phyloP scores from a whole-genome alignment of 2,888 invertebrate genomes.

The Clivina fossor region DNA sequence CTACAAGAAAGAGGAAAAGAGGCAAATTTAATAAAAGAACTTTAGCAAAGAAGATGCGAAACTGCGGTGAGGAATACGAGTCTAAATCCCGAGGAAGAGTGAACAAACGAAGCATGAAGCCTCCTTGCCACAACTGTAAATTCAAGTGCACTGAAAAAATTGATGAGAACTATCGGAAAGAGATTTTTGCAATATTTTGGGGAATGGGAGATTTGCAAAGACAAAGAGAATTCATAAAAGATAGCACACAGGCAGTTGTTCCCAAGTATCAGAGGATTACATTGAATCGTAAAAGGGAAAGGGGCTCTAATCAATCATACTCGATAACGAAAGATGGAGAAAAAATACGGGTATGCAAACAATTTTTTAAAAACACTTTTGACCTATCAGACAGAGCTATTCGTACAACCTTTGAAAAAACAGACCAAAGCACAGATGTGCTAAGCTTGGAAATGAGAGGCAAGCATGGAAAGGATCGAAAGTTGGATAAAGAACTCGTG shows the following conservation, averaged over 20 bases:
- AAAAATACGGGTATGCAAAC: conserved; percentile 28
- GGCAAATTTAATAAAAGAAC: conserved; percentile 20
- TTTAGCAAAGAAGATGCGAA: conserved; percentile 18
- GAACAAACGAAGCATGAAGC: conserved; percentile 19
- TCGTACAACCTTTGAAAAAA: conserved; percentile 26
- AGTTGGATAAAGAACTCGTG: conserved; percentile 27
- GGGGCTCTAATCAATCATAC: conserved; percentile 25
- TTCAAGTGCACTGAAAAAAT: conserved; percentile 22
- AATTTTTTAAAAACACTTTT: conserved; percentile 27
- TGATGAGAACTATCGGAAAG: conserved; percentile 23
- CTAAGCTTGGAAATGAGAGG: conserved; percentile 28
- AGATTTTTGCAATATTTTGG: conserved; percentile 19
- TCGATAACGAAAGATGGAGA: conserved; percentile 22
- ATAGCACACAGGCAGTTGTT: conserved; percentile 15
- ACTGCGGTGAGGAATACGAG: conserved; percentile 23
- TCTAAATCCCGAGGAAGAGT: conserved; percentile 22
- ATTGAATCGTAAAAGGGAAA: conserved; percentile 21
- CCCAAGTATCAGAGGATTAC: conserved; percentile 20
- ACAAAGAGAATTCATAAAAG: conserved; percentile 24
- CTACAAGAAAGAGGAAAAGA: conserved; percentile 11
- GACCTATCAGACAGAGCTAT: conserved; percentile 27
- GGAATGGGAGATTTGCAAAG: conserved; percentile 17
- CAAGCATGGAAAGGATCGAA: conserved; percentile 29
- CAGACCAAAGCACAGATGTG: conserved; percentile 25
- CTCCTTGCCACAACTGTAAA: conserved; percentile 22